Conservation (phyloP, 1,140 invertebrate species). For the Pseudomyrmex concolor region DNA sequence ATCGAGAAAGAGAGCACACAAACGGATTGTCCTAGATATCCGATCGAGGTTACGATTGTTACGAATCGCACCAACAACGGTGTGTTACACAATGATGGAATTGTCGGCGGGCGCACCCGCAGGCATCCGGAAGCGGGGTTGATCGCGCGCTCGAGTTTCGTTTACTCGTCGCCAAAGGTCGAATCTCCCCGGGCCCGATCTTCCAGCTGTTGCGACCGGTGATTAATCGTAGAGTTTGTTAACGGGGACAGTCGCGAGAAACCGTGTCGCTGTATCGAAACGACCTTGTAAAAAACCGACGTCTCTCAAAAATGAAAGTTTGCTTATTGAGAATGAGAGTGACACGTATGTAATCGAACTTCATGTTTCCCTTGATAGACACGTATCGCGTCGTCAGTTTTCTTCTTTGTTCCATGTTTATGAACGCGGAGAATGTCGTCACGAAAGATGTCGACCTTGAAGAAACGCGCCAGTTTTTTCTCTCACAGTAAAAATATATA, state of each 20-base stretch:
- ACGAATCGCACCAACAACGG: slow-evolving; percentile 1
- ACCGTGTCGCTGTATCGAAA: neutral
- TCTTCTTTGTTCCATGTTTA: slow-evolving; percentile 56
- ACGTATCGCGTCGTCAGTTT: neutral
- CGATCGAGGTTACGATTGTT: slow-evolving; percentile 19
- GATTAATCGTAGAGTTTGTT: slow-evolving; percentile 49
- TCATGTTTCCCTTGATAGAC: neutral
- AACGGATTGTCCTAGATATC: neutral
- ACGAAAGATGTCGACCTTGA: slow-evolving; percentile 61
- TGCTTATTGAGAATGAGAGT: neutral
- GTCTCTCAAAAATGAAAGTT: neutral
- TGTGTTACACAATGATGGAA: slow-evolving; percentile 51
- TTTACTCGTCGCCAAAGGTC: slow-evolving; percentile 59
- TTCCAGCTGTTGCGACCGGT: neutral
- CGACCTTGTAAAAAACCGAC: neutral
- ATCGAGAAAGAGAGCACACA: slow-evolving; percentile 25
- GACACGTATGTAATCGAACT: too few relatives aligned
- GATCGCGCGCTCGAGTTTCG: slow-evolving; percentile 38
- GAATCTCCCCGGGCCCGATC: slow-evolving; percentile 25
- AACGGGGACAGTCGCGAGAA: neutral
- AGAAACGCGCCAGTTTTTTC: slow-evolving; percentile 27
- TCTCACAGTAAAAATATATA: too few relatives aligned
- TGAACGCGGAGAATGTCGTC: slow-evolving; percentile 50
- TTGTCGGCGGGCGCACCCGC: slow-evolving; percentile 39
- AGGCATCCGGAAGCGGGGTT: slow-evolving; percentile 56